Percentiles rank a stretch among this genome's conserved stretches.
These are phyloP conservation scores for Neogobius melanostomus DNA, from an alignment of 2,113 vertebrate species.

Conservation along the genomic window DNA sequence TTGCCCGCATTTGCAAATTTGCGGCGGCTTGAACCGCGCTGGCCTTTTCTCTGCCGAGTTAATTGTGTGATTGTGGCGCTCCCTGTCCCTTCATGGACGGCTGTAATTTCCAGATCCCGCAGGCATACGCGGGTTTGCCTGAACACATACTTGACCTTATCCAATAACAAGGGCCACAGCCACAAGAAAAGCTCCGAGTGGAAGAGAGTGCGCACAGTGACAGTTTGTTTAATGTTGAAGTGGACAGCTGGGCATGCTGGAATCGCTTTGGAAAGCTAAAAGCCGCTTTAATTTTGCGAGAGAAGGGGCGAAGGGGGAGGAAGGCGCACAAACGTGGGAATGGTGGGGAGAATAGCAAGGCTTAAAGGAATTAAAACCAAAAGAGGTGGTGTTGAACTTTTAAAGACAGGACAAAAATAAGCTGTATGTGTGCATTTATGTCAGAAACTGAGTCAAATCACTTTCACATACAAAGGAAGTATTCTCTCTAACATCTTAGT, in stretches of 20 bases:
- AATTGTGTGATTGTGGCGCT: conserved; percentile 66
- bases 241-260: conserved; percentile 67
- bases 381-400: conserved; percentile 40
- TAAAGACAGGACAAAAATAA: conserved; percentile 20
- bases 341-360: conserved; percentile 18
- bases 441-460: not conserved
- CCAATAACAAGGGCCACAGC: conserved; percentile 40
- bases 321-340: conserved; percentile 25
- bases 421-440: not conserved
- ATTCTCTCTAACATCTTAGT: too few relatives aligned
- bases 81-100: conserved; percentile 46
- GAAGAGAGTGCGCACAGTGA: conserved; percentile 33
- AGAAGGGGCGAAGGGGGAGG: conserved; percentile 35
- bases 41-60: conserved; percentile 63
- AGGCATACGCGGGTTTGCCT: conserved; percentile 49
- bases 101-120: conserved; percentile 61
- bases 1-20: conserved; percentile 1
- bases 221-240: conserved; percentile 66
- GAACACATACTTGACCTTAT: conserved; percentile 69
- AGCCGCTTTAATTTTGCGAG: conserved; percentile 64
- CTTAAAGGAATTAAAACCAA: conserved; percentile 24
- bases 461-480: not conserved
- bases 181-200: conserved; percentile 25
- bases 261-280: conserved; percentile 63
- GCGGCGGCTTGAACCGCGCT: conserved; percentile 53